Base-by-base conservation (phyloP, 2,888 invertebrate species). In the Apodemia hepburni region DNA sequence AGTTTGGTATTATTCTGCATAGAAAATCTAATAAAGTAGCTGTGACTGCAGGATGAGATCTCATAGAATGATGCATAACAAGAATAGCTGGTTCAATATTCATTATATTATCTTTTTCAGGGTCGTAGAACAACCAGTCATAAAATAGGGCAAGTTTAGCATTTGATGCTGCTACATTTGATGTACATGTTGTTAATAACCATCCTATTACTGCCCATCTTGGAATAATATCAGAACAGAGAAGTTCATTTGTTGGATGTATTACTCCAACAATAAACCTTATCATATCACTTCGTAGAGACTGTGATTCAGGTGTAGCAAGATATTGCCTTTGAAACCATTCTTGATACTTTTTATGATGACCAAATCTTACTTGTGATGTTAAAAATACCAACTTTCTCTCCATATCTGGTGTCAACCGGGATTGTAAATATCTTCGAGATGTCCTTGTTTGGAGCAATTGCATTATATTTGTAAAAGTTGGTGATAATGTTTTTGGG, bases 191-290 rank as follows among this genome's bases (percentile, higher is more conserved):
- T 57, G 97, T 97, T 64, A 98, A 92, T 9, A 98, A 93, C 98
- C 98, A 98, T 63, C 98, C 97, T 76, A 98, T 98, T 58, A 98
- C 97, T 68, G 98, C 98, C 98, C 98, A 98, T 72, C 98, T 93
- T 70, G 98, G 98, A 83, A 97, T 97, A 81, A 98, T 96, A 80
- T 98, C 98, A n/a, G 98, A 98, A 85, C 97, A 97, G 61, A 98
- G 92, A 60, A 98, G 92, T 85, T 98, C 98, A 85, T 98, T 98
- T 47, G 97, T 96, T 59, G 98, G 98, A 87, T 98, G 98, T 80
- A 98, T 97, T 3, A 97, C 97, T 66, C 97, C 97, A 71, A 98
- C 97, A 73, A 98, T 97, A 81, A 97, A 98, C 59, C 98, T 93
- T 77, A 98, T 98, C 85, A 98, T 95, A 88, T 98, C 98, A 90